Evolutionary conservation across 2,888 invertebrate genomes (phyloP).

Genomic region (Aleiodes alternator): DNA sequence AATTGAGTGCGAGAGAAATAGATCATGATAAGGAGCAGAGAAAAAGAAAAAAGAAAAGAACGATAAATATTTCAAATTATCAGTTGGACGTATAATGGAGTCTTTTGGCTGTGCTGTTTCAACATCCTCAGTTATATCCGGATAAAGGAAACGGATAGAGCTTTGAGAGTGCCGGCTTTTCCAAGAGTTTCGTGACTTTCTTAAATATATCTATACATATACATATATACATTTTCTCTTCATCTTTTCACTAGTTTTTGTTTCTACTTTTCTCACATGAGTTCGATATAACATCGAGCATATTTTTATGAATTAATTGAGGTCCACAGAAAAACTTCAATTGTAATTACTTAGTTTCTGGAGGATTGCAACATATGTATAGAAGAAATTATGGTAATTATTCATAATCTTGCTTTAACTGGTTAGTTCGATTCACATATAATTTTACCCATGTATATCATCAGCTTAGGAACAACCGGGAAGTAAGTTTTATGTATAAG

Average conservation of each 20-base stretch:
- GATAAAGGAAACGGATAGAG: constrained; percentile 42
- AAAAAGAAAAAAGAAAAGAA: not conserved
- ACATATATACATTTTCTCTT: constrained; percentile 9
- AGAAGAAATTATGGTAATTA: too few relatives aligned
- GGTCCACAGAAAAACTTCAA: too few relatives aligned
- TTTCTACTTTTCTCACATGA: constrained; percentile 31
- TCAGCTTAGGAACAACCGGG: too few relatives aligned
- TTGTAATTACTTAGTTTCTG: too few relatives aligned
- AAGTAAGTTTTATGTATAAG: too few relatives aligned
- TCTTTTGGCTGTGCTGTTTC: constrained; percentile 32
- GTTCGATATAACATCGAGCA: constrained; percentile 55
- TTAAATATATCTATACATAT: not conserved
- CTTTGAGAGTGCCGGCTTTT: constrained; percentile 25
- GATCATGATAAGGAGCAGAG: not conserved
- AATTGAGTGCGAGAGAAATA: too few relatives aligned
- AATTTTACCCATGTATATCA: too few relatives aligned
- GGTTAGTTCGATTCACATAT: too few relatives aligned
- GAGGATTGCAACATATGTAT: too few relatives aligned
- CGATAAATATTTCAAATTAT: constrained; percentile 37
- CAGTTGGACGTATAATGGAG: constrained; percentile 30
- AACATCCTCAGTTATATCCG: constrained; percentile 39
- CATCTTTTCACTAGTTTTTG: constrained; percentile 14
- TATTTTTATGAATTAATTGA: too few relatives aligned
- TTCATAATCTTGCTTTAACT: too few relatives aligned
- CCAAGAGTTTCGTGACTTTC: constrained; percentile 33